Percentiles rank a stretch among this genome's conserved stretches.
These are phyloP conservation scores for Panzeria rudis DNA, from an alignment of 2,888 invertebrate genomes.

Conservation along the genomic window DNA sequence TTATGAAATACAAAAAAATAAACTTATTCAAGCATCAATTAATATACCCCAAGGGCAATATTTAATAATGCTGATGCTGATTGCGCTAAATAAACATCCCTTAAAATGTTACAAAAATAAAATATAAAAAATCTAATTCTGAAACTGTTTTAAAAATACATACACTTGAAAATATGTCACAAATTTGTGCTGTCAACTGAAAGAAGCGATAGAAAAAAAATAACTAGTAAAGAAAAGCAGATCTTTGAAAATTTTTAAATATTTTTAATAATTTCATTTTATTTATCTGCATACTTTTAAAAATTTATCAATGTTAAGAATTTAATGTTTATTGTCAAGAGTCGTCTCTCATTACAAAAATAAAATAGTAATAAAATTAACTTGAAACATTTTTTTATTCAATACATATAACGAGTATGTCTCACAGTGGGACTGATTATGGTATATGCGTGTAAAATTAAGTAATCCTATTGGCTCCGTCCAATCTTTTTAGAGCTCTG, in stretches of 20 bases:
- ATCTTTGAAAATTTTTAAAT: not conserved
- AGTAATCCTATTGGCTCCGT: too few species aligned
- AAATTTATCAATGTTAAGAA: not conserved
- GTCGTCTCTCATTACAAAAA: conserved; percentile 6
- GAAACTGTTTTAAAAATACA: not conserved
- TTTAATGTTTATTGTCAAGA: not conserved
- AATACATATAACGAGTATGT: too few species aligned
- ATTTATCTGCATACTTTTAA: not conserved
- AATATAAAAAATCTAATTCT: conserved; percentile 15
- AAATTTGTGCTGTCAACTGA: conserved; percentile 6
- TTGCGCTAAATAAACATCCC: conserved; percentile 50
- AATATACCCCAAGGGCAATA: conserved; percentile 43
- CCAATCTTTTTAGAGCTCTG: too few species aligned
- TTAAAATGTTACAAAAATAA: conserved; percentile 7
- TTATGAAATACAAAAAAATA: conserved; percentile 1
- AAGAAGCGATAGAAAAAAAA: not conserved
- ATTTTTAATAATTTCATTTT: conserved; percentile 9
- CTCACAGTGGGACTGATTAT: too few species aligned
- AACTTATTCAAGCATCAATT: conserved; percentile 50
- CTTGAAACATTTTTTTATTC: too few species aligned
- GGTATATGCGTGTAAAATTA: too few species aligned
- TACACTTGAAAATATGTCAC: conserved; percentile 61
- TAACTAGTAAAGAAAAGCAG: not conserved
- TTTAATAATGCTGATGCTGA: conserved; percentile 9
- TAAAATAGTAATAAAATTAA: not conserved